Evolutionary conservation across 1,140 invertebrate genomes (phyloP).

Genomic region (Penaeus japonicus): DNA sequence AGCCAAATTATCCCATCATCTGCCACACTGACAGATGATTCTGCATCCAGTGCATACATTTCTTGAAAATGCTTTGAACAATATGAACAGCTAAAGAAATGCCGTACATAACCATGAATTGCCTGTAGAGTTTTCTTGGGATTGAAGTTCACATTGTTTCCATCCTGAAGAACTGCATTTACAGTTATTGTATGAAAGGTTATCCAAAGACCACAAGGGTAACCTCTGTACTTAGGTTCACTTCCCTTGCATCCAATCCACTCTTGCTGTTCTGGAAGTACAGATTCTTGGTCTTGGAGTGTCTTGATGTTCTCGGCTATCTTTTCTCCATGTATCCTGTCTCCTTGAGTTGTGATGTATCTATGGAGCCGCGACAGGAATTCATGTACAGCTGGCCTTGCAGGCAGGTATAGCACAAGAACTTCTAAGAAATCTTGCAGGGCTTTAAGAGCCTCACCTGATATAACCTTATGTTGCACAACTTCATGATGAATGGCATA

Average conservation of each 20-base stretch:
- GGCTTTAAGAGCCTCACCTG: conserved; percentile 74
- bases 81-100: conserved; percentile 94
- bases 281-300: conserved; percentile 17
- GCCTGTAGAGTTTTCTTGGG: conserved; percentile 77
- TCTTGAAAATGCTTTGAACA: conserved; percentile 87
- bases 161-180: conserved; percentile 71
- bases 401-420: conserved; percentile 78
- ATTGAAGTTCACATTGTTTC: conserved; percentile 60
- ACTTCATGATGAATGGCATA: conserved; percentile 86
- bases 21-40: conserved; percentile 73
- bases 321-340: conserved; percentile 69
- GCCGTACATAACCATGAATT: conserved; percentile 87
- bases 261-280: conserved; percentile 66
- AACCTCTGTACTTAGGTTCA: conserved; percentile 77
- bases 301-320: conserved; percentile 61
- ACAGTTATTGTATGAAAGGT: conserved; percentile 94
- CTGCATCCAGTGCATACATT: conserved; percentile 73
- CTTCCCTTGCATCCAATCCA: conserved; percentile 89
- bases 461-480: conserved; percentile 72
- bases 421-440: conserved; percentile 77
- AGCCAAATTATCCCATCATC: conserved; percentile 89
- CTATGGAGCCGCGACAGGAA: conserved; percentile 71
- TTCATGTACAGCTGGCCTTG: conserved; percentile 71
- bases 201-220: conserved; percentile 94
- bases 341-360: conserved; percentile 64